phyloP scores from a whole-genome alignment of 2,113 vertebrate genomes.

The Mesitornis unicolor region DNA sequence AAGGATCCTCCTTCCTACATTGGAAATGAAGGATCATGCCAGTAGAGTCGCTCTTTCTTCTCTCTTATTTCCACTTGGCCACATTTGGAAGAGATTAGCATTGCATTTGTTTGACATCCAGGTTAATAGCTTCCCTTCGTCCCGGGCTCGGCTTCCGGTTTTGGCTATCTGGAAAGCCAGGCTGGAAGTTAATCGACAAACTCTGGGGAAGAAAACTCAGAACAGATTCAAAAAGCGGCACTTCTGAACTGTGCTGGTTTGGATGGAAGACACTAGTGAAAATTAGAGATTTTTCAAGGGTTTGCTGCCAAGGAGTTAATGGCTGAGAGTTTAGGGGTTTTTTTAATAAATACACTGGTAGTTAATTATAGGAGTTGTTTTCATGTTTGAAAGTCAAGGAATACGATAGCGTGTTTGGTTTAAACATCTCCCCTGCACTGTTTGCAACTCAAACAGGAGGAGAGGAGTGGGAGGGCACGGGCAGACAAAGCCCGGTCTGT shows the following conservation, averaged over 20 bases:
- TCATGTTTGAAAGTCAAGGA: background rate
- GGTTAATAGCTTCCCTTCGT: conserved; percentile 44
- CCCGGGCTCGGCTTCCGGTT: conserved; percentile 24
- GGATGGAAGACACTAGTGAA: background rate
- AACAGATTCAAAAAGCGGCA: background rate
- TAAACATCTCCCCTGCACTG: background rate
- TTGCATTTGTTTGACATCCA: conserved; percentile 42
- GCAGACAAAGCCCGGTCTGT: background rate
- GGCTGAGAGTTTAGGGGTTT: background rate
- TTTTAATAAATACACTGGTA: background rate
- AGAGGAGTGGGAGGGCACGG: fast-evolving
- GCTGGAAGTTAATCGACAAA: conserved; percentile 14
- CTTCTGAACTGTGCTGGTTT: background rate
- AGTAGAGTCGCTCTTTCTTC: background rate
- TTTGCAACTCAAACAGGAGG: conserved; percentile 5
- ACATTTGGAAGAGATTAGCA: conserved; percentile 53
- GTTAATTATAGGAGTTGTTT: background rate
- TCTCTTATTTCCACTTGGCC: conserved; percentile 12
- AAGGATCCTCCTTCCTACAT: background rate
- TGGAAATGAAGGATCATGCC: background rate
- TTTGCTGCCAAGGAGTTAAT: conserved; percentile 13
- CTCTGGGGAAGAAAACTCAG: conserved; percentile 12
- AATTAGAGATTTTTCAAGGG: background rate
- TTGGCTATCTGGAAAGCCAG: conserved; percentile 6
- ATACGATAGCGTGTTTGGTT: background rate